Base-by-base conservation (phyloP, 2,888 invertebrate genomes). In the Auanema freiburgensis region DNA sequence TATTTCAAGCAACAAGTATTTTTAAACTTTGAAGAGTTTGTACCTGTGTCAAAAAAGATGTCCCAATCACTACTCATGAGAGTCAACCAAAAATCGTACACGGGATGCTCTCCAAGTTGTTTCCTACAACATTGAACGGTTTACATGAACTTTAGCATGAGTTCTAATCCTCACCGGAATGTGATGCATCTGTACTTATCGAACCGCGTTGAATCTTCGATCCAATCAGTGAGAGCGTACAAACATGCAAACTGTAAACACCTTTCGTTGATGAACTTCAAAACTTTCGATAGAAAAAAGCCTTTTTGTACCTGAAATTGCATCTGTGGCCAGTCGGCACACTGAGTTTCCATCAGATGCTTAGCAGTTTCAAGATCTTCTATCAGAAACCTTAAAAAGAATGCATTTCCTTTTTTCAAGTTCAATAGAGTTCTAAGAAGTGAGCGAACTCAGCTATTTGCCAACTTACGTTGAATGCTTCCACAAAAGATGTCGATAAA, bases 61-160 rank as follows among this genome's bases (percentile, higher is more conserved):
- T 68, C 59, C 59, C 63, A 50, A 42, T 57, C 42, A 5, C 57
- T 62, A 52, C 57, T 66, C 62, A 74, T 65, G 43, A 74, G 63
- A 8, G 74, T 69, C 21, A 74, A 52, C 76, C 76, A 76, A 58
- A 76, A 76, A 42, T 76, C 76, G 60, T 74, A 76, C 24, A 74
- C 76, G 1, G 74, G 74, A 63, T 76, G 74, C 41, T 76, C 68
- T 16, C 62, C 24, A 8, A 76, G 66, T 50, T 69, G 71, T 50
- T 68, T 74, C 57, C 74, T 74, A 61, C n/a, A 65, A 24, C 1
- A 57, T 51, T 44, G n/a, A 53, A 16, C 14, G 14, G 44, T 11
- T 16, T 44, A 23, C 8, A 16, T 18, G 44, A 18, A 23, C 11
- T 56, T 1, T 1, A 14, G 18, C 18, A 11, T 18, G 18, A n/a